phyloP scores from a whole-genome alignment of 2,888 invertebrate genomes.

The Nasonia oneida region DNA sequence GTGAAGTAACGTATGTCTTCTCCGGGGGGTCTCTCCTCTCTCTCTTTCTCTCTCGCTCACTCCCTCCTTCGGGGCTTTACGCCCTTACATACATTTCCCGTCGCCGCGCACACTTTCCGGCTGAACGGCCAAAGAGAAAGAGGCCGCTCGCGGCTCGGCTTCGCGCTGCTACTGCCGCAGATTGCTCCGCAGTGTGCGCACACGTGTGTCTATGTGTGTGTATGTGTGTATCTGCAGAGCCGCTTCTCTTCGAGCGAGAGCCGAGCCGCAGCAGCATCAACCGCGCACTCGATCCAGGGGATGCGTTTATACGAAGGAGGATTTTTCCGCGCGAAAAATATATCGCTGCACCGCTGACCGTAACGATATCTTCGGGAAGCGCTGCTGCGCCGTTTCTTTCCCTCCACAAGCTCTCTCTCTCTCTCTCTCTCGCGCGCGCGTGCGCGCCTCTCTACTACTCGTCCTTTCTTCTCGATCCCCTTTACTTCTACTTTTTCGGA shows the following conservation, averaged over 20 bases:
- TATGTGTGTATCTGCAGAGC: too few relatives aligned
- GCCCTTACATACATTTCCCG: constrained; percentile 41
- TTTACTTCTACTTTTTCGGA: background rate
- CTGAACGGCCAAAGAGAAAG: constrained; percentile 12
- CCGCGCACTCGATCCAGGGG: background rate
- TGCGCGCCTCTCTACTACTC: background rate
- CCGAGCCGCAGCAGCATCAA: background rate
- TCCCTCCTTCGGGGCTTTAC: constrained; percentile 9
- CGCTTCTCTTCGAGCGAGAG: background rate
- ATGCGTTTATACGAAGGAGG: constrained; percentile 7
- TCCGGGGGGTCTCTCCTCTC: background rate
- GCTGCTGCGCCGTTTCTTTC: background rate
- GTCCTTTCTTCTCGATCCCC: background rate
- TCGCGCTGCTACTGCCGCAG: background rate
- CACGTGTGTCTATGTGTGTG: too few relatives aligned
- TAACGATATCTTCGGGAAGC: background rate
- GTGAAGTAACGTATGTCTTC: background rate
- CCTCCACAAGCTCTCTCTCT: background rate
- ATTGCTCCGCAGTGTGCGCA: background rate
- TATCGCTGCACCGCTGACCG: background rate
- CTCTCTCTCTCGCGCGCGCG: background rate
- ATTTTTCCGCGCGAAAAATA: constrained; percentile 7
- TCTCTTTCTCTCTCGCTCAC: background rate
- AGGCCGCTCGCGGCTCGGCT: background rate
- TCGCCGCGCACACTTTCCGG: constrained; percentile 9